phyloP scores from a whole-genome alignment of 2,797 vertebrate genomes.

The Neosalanx taihuensis region DNA sequence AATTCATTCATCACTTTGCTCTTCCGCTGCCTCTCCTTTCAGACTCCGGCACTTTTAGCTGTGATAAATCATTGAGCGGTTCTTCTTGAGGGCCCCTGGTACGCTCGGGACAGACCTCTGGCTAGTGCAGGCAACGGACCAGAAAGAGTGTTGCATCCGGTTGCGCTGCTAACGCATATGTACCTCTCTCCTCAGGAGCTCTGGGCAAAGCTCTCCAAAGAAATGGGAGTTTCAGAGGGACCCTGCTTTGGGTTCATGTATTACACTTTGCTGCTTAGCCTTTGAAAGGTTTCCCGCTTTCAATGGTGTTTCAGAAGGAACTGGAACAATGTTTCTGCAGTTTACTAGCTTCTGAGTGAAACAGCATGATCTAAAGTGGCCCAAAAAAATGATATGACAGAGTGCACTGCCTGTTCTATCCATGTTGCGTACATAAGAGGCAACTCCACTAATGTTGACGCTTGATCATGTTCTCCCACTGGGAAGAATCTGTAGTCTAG shows the following conservation, averaged over 20 bases:
- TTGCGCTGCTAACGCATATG: not conserved
- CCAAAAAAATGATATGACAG: not conserved
- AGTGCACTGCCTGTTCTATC: not conserved
- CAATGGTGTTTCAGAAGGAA: slow-evolving; percentile 4
- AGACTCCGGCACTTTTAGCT: slow-evolving; percentile 3
- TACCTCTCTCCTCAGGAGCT: not conserved
- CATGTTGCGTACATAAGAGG: not conserved
- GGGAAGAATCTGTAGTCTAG: slow-evolving; percentile 17
- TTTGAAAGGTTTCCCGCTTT: not conserved
- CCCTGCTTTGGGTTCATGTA: not conserved
- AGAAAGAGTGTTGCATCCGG: not conserved
- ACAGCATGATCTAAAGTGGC: not conserved
- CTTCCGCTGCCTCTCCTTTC: slow-evolving; percentile 4
- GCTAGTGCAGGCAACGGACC: not conserved
- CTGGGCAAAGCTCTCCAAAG: not conserved
- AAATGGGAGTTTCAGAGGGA: not conserved
- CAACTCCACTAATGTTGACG: not conserved
- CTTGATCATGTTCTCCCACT: not conserved
- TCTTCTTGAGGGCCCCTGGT: not conserved
- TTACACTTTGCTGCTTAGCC: not conserved
- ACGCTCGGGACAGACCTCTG: slow-evolving; percentile 4
- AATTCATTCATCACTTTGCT: slow-evolving; percentile 41
- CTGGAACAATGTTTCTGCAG: slow-evolving; percentile 1
- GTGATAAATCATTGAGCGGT: slow-evolving; percentile 41
- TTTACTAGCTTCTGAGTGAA: slow-evolving; percentile 9